These are phyloP conservation scores for Charadrius vociferus DNA, from an alignment of 2,113 vertebrate genomes.

Conservation along the genomic window DNA sequence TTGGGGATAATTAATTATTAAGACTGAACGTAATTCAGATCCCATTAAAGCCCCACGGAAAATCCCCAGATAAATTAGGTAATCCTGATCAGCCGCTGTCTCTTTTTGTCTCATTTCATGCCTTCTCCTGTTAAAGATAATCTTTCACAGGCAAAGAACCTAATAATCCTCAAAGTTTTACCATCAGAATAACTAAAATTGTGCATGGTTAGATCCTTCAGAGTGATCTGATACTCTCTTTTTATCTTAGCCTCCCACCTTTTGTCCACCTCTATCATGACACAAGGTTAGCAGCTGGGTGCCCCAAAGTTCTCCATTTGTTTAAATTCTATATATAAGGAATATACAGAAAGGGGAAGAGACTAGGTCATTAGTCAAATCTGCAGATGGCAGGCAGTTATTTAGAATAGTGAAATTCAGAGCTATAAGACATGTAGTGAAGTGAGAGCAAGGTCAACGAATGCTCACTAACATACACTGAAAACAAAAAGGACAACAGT, in stretches of 20 bases:
- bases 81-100: background rate
- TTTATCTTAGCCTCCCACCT: background rate
- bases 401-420: background rate
- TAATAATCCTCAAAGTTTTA: background rate
- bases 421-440: background rate
- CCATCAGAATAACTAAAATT: background rate
- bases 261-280: background rate
- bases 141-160: background rate
- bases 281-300: background rate
- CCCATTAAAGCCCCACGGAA: background rate
- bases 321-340: background rate
- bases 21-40: background rate
- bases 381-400: background rate
- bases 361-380: background rate
- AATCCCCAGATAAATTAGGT: background rate
- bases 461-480: background rate
- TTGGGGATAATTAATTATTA: background rate
- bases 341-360: background rate
- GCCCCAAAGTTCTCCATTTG: background rate
- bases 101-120: background rate
- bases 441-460: background rate
- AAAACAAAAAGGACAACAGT: background rate
- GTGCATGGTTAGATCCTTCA: background rate
- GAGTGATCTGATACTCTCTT: background rate
- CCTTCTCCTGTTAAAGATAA: background rate